Evolutionary conservation across 2,888 invertebrate genomes (phyloP).

Genomic region (Tetropium fuscum): DNA sequence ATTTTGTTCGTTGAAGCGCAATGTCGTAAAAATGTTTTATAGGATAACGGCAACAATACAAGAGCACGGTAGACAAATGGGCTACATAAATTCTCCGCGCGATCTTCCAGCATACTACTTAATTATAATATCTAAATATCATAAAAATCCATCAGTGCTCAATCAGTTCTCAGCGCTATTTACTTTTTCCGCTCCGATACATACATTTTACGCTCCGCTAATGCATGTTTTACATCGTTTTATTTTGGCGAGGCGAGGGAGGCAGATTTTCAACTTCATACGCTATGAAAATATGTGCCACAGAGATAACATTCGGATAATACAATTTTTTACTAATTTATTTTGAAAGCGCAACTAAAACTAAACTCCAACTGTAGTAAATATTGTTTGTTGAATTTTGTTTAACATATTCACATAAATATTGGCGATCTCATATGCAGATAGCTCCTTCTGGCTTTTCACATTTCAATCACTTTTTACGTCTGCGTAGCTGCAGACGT

Average conservation of each 20-base stretch:
- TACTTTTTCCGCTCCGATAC: conserved; percentile 9
- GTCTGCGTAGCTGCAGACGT: no score
- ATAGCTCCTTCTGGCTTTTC: no score
- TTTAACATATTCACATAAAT: no score
- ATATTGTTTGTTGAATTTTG: no score
- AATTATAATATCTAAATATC: conserved; percentile 30
- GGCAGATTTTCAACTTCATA: not conserved
- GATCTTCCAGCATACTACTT: conserved; percentile 29
- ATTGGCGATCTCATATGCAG: no score
- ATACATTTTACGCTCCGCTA: not conserved
- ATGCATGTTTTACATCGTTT: not conserved
- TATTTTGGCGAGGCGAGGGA: not conserved
- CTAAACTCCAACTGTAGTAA: no score
- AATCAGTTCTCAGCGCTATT: conserved; percentile 6
- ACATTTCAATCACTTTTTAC: no score
- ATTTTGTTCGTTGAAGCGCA: conserved; percentile 56
- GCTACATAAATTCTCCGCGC: conserved; percentile 46
- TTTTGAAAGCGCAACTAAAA: no score
- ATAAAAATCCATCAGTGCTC: conserved; percentile 14
- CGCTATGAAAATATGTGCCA: not conserved
- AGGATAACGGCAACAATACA: conserved; percentile 52
- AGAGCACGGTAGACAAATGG: conserved; percentile 49
- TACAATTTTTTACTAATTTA: not conserved
- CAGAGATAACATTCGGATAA: not conserved
- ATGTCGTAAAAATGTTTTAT: conserved; percentile 59